phyloP scores from a whole-genome alignment of 2,888 invertebrate species.

The Agonopterix heracliana region DNA sequence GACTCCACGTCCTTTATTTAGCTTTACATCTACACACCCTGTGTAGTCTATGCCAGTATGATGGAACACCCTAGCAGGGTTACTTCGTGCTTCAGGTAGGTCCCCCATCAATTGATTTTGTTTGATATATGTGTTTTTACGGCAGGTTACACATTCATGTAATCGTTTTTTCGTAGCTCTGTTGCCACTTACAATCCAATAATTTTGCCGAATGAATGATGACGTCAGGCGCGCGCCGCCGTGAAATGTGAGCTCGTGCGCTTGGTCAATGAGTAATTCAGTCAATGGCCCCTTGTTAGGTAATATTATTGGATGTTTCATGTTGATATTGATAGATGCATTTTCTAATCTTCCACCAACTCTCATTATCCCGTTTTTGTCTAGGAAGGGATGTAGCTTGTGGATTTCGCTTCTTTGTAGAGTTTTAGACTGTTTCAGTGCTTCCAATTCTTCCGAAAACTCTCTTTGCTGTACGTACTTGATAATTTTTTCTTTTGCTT shows the following conservation, averaged over 20 bases:
- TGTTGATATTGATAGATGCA: neutral
- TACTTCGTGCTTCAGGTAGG: too few species aligned
- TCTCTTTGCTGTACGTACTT: too few species aligned
- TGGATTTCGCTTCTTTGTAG: neutral
- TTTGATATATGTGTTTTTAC: neutral
- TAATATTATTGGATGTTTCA: neutral
- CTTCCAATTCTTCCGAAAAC: too few species aligned
- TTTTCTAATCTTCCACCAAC: neutral
- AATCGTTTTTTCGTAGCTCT: neutral
- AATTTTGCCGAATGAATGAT: neutral
- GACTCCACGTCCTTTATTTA: neutral
- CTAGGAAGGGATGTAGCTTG: neutral
- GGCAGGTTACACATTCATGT: neutral
- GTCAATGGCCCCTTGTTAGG: neutral
- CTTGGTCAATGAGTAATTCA: neutral
- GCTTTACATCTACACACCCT: neutral
- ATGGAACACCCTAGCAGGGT: too few species aligned
- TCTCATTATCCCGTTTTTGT: neutral
- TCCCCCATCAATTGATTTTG: too few species aligned
- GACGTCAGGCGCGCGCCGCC: neutral
- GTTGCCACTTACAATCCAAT: neutral
- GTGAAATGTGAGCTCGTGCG: neutral
- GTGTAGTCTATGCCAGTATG: slow-evolving; percentile 1
- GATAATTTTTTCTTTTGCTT: neutral
- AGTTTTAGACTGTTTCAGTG: neutral